These are phyloP conservation scores for Odontocerum albicorne DNA, from an alignment of 2,888 invertebrate genomes.

Conservation along the genomic window DNA sequence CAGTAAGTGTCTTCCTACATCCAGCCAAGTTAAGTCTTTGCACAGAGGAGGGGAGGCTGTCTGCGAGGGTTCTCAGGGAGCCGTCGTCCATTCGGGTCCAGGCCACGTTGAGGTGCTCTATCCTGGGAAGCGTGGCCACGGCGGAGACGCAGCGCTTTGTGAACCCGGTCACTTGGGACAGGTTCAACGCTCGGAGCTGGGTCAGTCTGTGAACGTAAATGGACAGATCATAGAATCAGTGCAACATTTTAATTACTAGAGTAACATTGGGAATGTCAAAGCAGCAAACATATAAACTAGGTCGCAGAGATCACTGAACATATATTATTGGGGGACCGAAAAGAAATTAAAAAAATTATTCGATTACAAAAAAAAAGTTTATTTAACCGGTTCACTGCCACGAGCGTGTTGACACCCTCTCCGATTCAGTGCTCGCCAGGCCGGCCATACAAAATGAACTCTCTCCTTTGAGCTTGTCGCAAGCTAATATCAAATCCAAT, in stretches of 20 bases:
- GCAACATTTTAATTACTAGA: neutral
- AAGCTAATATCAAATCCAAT: no score
- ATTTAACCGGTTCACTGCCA: no score
- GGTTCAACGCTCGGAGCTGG: slow-evolving; percentile 26
- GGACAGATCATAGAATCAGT: neutral
- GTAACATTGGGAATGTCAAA: no score
- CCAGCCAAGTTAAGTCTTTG: slow-evolving; percentile 82
- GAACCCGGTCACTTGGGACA: slow-evolving; percentile 22
- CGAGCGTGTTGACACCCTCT: no score
- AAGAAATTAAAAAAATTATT: no score
- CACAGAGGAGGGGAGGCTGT: slow-evolving; percentile 63
- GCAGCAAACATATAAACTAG: no score
- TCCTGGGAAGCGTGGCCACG: neutral
- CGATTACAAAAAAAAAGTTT: no score
- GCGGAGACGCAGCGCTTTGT: neutral
- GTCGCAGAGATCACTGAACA: no score
- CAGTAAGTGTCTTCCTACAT: slow-evolving; percentile 72
- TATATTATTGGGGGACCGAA: no score
- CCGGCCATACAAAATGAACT: no score
- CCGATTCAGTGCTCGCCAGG: no score
- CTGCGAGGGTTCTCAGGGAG: slow-evolving; percentile 56
- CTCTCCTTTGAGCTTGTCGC: no score
- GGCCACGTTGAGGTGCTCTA: slow-evolving; percentile 72
- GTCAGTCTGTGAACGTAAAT: neutral
- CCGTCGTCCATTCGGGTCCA: slow-evolving; percentile 73